Conservation (phyloP, 2,888 invertebrate genomes). For the Proisotoma minuta region DNA sequence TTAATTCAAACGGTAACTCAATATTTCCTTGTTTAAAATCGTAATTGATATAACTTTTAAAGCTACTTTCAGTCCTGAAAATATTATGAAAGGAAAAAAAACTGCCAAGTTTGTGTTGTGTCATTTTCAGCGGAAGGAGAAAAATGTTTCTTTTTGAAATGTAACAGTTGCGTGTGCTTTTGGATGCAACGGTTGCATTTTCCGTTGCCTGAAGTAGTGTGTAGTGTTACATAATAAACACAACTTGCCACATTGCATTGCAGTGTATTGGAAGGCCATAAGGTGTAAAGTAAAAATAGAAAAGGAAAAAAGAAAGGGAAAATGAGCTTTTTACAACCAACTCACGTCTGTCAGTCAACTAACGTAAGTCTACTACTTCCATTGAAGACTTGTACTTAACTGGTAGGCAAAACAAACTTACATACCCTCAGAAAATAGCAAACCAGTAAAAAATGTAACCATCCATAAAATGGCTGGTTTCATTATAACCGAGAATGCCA, state of each 20-base stretch:
- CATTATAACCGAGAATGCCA: too few relatives aligned
- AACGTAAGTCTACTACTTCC: background rate
- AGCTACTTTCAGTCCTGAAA: background rate
- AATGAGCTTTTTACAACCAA: background rate
- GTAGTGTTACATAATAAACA: too few relatives aligned
- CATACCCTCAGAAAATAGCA: too few relatives aligned
- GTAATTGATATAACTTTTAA: background rate
- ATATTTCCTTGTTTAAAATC: background rate
- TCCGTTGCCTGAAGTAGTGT: too few relatives aligned
- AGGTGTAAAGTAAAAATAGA: background rate
- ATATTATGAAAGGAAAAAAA: background rate
- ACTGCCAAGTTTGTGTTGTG: too few relatives aligned
- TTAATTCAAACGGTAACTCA: background rate
- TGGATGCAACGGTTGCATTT: background rate
- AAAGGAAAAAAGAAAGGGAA: background rate
- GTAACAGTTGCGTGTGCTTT: background rate
- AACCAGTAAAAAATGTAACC: too few relatives aligned
- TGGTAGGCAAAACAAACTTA: too few relatives aligned
- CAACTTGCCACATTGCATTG: background rate
- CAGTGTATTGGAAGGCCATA: background rate
- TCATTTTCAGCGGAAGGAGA: too few relatives aligned
- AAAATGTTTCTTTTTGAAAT: background rate
- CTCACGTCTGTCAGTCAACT: constrained; percentile 11
- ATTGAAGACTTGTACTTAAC: too few relatives aligned
- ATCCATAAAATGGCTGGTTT: too few relatives aligned